Evolutionary conservation across 2,113 vertebrate species (phyloP), one percentile per base, ranked within the genome.

Genomic region (Aplodontia rufa): DNA sequence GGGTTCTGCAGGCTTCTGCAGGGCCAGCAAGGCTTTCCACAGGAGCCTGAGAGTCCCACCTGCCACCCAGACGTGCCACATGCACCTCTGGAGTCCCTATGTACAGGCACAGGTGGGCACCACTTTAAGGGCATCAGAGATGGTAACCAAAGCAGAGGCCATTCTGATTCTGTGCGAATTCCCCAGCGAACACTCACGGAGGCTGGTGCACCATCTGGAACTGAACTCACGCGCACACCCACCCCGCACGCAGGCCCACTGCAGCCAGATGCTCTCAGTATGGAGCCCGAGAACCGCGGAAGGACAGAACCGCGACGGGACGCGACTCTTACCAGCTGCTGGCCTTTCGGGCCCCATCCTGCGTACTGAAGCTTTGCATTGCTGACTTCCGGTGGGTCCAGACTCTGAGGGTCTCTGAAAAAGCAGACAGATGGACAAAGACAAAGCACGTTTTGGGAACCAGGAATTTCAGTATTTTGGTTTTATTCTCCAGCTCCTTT

Each of bases 341-440:
- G 99, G 69, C 99, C 99, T 95, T 98, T 99, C 0, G 99, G 99
- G 37, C 99, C 99, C 99, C 99, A 99, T 96, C 99, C 99, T 3
- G 99, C 99, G 7, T 99, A 99, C 97, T 99, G 99, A 94, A 99
- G 99, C 93, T 99, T 99, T 90, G 99, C 99, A 5, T 99, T 99
- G 96, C 98, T 99, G 97, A 99, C 99, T 98, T 99, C 99, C 0
- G 99, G 99, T 79, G 99, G 99, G 94, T 99, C 99, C 97, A 99
- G 97, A 96, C 98, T 99, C 98, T 99, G 99, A 10, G 99, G 99
- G 93, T 99, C 99, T 97, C 99, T 99, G 98, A 12, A 17, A 98
- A 98, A 95, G 95, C 81, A 96, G 30, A 84, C 58, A 89, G 30
- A 93, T 51, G 88, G 32, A 85, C 12, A 42, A 13, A 64, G 87